Conservation (phyloP, 2,888 invertebrate genomes). For the Apeira syringaria region DNA sequence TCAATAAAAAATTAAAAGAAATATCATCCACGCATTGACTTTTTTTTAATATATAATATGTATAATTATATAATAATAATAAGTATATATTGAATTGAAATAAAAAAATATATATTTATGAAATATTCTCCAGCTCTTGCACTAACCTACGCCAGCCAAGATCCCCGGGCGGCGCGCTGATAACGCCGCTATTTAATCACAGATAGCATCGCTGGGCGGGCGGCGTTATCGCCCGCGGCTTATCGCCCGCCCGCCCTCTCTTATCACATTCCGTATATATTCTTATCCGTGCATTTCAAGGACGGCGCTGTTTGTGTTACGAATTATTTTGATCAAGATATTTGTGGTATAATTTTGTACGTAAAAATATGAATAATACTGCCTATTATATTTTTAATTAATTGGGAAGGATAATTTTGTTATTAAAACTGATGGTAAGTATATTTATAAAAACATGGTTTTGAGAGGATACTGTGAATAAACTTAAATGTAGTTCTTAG, state of each 20-base stretch:
- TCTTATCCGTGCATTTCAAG: constrained; percentile 53
- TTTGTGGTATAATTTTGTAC: neutral
- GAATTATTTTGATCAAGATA: constrained; percentile 31
- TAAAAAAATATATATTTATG: no score
- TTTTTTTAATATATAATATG: no score
- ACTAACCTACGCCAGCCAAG: constrained; percentile 53
- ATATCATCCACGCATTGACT: no score
- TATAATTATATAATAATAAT: no score
- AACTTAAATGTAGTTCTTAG: no score
- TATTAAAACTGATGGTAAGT: no score
- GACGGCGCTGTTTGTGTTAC: constrained; percentile 41
- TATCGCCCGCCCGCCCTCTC: constrained; percentile 59
- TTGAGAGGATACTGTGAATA: no score
- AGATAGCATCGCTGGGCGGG: constrained; percentile 72
- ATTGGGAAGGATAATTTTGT: no score
- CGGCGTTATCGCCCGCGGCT: constrained; percentile 62
- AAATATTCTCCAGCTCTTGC: constrained; percentile 24
- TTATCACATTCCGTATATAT: constrained; percentile 66
- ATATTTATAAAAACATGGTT: no score
- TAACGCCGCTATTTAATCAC: constrained; percentile 75
- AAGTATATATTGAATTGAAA: no score
- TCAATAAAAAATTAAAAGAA: no score
- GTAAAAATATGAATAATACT: neutral
- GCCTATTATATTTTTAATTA: no score
- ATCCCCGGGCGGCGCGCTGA: constrained; percentile 55